Evolutionary conservation across 2,797 vertebrate genomes (phyloP).

Genomic region (Miichthys miiuy): DNA sequence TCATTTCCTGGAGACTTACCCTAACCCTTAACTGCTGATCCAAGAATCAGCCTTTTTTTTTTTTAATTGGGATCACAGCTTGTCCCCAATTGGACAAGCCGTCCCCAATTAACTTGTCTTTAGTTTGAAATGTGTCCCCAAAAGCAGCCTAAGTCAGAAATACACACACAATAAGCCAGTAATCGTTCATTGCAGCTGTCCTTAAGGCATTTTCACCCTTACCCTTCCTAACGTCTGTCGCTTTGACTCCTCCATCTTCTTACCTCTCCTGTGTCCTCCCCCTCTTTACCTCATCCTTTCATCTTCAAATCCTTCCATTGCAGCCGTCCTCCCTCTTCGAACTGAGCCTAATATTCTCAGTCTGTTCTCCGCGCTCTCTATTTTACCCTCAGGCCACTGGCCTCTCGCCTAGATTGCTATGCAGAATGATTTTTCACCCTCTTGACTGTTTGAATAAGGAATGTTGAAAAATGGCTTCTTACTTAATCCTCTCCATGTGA

Average conservation of each 20-base stretch:
- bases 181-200: slow-evolving; percentile 3
- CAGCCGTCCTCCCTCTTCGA: slow-evolving; percentile 4
- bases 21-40: too few relatives aligned
- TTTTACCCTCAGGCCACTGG: slow-evolving; percentile 35
- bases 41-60: too few relatives aligned
- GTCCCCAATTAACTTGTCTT: too few relatives aligned
- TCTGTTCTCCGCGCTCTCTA: slow-evolving; percentile 6
- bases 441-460: slow-evolving; percentile 39
- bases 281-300: slow-evolving; percentile 11
- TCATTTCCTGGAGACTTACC: too few relatives aligned
- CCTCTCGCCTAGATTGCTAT: slow-evolving; percentile 14
- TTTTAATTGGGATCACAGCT: too few relatives aligned
- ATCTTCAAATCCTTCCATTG: not conserved
- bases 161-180: slow-evolving; percentile 4
- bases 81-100: too few relatives aligned
- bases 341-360: slow-evolving; percentile 22
- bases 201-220: slow-evolving; percentile 4
- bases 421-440: slow-evolving; percentile 26
- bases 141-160: not conserved
- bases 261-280: slow-evolving; percentile 8
- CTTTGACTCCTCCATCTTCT: slow-evolving; percentile 10
- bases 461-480: slow-evolving; percentile 34
- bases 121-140: too few relatives aligned
- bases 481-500: slow-evolving; percentile 20
- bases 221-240: not conserved